Base-by-base conservation (phyloP, 1,140 invertebrate genomes). In the Sinella curviseta region DNA sequence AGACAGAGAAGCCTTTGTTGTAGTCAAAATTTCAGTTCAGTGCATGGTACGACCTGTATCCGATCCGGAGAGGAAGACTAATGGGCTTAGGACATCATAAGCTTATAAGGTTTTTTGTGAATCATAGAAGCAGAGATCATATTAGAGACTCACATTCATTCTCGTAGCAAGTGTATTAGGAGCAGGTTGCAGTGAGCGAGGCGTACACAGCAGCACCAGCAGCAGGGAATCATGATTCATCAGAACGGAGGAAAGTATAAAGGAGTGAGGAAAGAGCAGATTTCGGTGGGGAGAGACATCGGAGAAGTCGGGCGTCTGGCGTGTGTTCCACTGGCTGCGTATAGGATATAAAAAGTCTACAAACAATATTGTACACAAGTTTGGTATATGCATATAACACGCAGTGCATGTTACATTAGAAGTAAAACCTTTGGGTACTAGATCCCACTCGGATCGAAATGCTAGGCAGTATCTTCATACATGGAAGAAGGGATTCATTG, bases 71-170 rank as follows among this genome's bases (percentile, higher is more conserved):
- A 48, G 39, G 39, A 48, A 48, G 57, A 3, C 12, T 60, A 60
- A 60, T 60, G 57, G 57, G 57, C 24, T 60, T 60, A 60, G 57
- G 57, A n/a, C 57, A 60, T 60, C 57, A 60, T 60, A 17, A 48
- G 39, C 39, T 48, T 26, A 60, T 60, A 60, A 60, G 39, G 8
- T 48, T 48, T 12, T 48, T 48, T 48, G 39, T 12, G 39, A 48
- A 48, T 48, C 39, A 48, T 48, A n/a, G 39, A 48, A 48, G 39
- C 39, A 48, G 20, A 48, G 20, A 48, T n/a, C n/a, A n/a, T n/a
- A n/a, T n/a, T n/a, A n/a, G n/a, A n/a, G n/a, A n/a, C n/a, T n/a
- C n/a, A n/a, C n/a, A n/a, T n/a, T n/a, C n/a, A n/a, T n/a, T n/a
- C n/a, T n/a, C n/a, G n/a, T n/a, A 48, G 20, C 39, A 48, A 60